These are phyloP conservation scores for Romanogobio albipinnatus DNA, from an alignment of 2,113 vertebrate genomes.

Conservation along the genomic window DNA sequence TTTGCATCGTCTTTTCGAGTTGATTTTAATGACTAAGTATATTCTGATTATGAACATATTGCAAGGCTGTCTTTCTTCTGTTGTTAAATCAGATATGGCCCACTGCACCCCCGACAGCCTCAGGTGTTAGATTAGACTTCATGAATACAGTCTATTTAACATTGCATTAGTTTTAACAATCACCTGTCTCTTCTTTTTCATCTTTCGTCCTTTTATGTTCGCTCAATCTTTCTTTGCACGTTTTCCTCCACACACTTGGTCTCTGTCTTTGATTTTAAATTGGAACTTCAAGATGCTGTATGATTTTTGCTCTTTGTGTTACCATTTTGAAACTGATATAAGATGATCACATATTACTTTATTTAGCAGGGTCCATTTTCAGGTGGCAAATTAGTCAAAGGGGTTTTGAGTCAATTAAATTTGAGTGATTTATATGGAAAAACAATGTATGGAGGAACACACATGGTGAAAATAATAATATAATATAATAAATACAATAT, in stretches of 20 bases:
- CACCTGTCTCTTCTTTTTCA: constrained; percentile 41
- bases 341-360: constrained; percentile 10
- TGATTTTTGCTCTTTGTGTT: constrained; percentile 11
- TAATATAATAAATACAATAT: no score
- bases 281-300: constrained; percentile 20
- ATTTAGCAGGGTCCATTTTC: neutral
- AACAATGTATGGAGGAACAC: no score
- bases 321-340: neutral
- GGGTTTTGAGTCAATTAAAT: neutral
- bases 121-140: constrained; percentile 55
- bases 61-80: constrained; percentile 8
- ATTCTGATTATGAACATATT: neutral
- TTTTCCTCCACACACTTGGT: constrained; percentile 14
- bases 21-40: neutral
- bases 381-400: neutral
- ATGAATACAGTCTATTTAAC: constrained; percentile 56
- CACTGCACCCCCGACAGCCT: constrained; percentile 25
- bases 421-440: neutral
- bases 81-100: constrained; percentile 9
- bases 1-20: neutral
- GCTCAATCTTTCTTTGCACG: constrained; percentile 25
- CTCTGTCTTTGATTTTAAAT: constrained; percentile 52
- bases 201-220: constrained; percentile 47
- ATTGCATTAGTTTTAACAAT: constrained; percentile 57
- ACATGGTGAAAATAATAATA: no score